These are phyloP conservation scores for Siderastrea siderea DNA, from an alignment of 92 coral and sea anemone species.

Conservation along the genomic window DNA sequence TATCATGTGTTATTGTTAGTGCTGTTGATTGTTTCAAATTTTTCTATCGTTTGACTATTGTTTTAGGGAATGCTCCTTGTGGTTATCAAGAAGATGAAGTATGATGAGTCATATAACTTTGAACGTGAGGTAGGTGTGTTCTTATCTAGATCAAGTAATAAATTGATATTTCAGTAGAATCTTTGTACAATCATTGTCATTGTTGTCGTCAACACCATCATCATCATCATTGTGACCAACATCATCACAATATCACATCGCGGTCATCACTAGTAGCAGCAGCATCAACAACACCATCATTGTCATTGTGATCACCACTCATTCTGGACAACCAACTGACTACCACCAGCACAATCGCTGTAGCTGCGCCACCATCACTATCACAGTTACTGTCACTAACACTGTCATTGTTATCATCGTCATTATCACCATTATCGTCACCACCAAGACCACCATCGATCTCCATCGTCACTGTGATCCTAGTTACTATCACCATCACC, in stretches of 20 bases:
- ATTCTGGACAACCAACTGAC: too few relatives aligned
- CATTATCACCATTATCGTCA: background rate
- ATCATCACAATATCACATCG: background rate
- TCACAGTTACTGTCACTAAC: background rate
- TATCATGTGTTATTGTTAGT: too few relatives aligned
- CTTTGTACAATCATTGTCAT: background rate
- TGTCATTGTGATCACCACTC: background rate
- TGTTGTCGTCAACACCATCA: background rate
- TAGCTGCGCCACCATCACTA: too few relatives aligned
- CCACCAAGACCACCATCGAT: background rate
- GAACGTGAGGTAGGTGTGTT: constrained; percentile 83
- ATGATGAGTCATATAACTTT: constrained; percentile 95
- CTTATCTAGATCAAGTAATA: background rate
- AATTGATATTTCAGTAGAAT: too few relatives aligned
- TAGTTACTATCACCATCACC: background rate
- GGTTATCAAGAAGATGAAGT: constrained; percentile 92
- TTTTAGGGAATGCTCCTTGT: constrained; percentile 83
- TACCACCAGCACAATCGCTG: too few relatives aligned
- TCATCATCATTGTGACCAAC: background rate
- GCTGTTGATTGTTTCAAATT: background rate
- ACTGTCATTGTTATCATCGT: background rate
- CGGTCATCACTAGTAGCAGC: too few relatives aligned
- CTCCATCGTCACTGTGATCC: too few relatives aligned
- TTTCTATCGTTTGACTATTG: background rate
- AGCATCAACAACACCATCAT: background rate